Base-by-base conservation (phyloP, 1,140 invertebrate genomes). In the Carposina sasakii region DNA sequence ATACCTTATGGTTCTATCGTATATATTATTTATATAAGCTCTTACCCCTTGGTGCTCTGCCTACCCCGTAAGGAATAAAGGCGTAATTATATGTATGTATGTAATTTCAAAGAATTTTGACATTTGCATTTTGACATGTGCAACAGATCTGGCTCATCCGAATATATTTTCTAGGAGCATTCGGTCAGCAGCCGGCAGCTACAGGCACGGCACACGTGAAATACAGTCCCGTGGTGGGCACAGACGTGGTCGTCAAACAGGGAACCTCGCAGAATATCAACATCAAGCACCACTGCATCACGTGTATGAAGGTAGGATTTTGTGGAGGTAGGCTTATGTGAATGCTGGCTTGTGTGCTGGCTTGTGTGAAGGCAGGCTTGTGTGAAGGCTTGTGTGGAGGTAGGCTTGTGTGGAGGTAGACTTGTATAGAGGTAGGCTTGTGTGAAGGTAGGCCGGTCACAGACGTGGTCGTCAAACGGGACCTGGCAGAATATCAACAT, bases 231-330 rank as follows among this genome's bases (percentile, higher is more conserved):
- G 89, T 95, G 0, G 91, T 90, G 37, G 96, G 96, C 13, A 94
- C 91, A 0, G 97, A 98, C 72, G 94, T 96, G 0, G 93, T 98
- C 86, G 88, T 95, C 42, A 98, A 98, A 79, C 92, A 92, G 77
- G 94, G 94, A 2, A 88, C 89, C 9, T 90, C 91, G 1, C 90
- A 90, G 58, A 96, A 87, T 48, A 96, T 99, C 54, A 93, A 89
- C 48, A 98, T 96, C 1, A 90, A 94, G 61, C 96, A 98, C 78
- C 94, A 98, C 73, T 98, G 96, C 71, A 99, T 99, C 30, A 97
- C 95, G 3, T 95, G 93, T 52, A 99, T 98, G 97, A 98, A 98
- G 76, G 84, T 85, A 48, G 33, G 46, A 1, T 42, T 20, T 47
- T 41, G 8, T n/a, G n/a, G n/a, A n/a, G n/a, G n/a, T n/a, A n/a